Evolutionary conservation across 2,888 invertebrate genomes (phyloP).

Genomic region (Synergus laeviventris): DNA sequence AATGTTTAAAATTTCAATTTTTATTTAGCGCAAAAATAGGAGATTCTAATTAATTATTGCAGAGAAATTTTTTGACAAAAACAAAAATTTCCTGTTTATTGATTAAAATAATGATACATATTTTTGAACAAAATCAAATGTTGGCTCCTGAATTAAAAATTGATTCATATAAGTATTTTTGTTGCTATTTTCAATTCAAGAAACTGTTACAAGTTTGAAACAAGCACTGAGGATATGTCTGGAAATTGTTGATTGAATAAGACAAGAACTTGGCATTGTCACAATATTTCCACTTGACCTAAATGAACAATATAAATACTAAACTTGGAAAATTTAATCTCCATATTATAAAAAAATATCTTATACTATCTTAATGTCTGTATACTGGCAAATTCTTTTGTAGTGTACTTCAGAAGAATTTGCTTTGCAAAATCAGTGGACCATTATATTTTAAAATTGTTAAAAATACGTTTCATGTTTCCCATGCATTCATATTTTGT

Average conservation of each 20-base stretch:
- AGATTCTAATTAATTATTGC: neutral
- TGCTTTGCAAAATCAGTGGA: too few relatives aligned
- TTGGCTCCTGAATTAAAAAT: neutral
- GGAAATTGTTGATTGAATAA: slow-evolving; percentile 33
- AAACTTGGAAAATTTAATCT: neutral
- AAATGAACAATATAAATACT: neutral
- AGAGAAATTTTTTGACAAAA: too few relatives aligned
- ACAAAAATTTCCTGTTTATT: neutral
- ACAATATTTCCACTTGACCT: slow-evolving; percentile 27
- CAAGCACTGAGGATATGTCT: slow-evolving; percentile 4
- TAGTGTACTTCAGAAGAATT: too few relatives aligned
- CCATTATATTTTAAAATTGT: too few relatives aligned
- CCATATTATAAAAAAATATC: neutral
- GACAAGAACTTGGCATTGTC: slow-evolving; percentile 34
- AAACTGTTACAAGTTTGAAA: slow-evolving; percentile 18
- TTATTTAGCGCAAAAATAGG: neutral
- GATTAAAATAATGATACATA: neutral
- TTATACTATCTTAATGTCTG: neutral
- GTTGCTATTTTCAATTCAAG: slow-evolving; percentile 2
- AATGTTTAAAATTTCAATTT: too few relatives aligned
- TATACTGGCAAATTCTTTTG: neutral
- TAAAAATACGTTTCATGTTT: too few relatives aligned
- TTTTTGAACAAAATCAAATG: neutral
- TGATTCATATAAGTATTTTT: neutral
- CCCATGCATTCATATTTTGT: too few relatives aligned